phyloP scores from a whole-genome alignment of 2,113 vertebrate species.

The Sciurus niger region DNA sequence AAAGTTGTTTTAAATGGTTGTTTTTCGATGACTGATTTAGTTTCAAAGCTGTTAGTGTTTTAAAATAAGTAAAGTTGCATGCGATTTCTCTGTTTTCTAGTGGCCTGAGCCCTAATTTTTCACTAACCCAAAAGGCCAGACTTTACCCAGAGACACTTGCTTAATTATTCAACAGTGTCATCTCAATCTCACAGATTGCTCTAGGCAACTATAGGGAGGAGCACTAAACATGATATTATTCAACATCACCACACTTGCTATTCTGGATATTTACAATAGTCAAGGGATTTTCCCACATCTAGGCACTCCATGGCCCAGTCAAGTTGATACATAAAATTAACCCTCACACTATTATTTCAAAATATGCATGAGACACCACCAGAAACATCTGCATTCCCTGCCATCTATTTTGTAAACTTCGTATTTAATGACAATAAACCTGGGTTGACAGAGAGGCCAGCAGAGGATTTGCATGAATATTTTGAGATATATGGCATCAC shows the following conservation, averaged over 20 bases:
- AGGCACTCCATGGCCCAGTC: neutral
- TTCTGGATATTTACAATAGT: neutral
- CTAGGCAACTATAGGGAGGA: neutral
- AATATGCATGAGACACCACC: conserved; percentile 11
- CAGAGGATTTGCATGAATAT: conserved; percentile 75
- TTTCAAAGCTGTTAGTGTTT: conserved; percentile 18
- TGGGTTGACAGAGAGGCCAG: conserved; percentile 76
- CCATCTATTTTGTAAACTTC: conserved; percentile 73
- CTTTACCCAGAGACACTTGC: neutral
- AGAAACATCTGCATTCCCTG: conserved; percentile 64
- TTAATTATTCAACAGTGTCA: neutral
- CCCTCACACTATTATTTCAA: conserved; percentile 62
- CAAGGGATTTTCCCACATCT: neutral
- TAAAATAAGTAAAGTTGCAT: neutral
- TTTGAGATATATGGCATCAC: conserved; percentile 72
- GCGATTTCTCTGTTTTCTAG: neutral
- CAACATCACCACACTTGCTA: neutral
- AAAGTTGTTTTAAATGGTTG: neutral
- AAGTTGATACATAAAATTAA: conserved; percentile 45
- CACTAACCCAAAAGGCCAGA: neutral
- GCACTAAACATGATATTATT: neutral
- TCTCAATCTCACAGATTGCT: neutral
- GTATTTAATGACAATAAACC: conserved; percentile 70
- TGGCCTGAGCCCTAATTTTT: neutral
- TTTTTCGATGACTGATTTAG: conserved; percentile 16